These are phyloP conservation scores for Tricholauxania praeusta DNA, from an alignment of 2,888 invertebrate species.

Conservation along the genomic window DNA sequence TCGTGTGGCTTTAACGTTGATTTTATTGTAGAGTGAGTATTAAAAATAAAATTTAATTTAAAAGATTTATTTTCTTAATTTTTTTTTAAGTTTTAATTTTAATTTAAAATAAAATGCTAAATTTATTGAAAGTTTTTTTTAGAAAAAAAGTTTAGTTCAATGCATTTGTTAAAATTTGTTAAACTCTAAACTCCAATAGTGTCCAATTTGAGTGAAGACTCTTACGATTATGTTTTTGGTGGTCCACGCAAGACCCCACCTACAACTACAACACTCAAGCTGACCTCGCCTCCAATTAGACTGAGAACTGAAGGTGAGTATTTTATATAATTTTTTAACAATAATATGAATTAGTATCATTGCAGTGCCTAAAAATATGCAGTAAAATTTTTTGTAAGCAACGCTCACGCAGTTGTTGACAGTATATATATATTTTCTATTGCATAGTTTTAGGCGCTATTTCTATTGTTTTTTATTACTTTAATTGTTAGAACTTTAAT, in stretches of 20 bases:
- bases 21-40: constrained; percentile 64
- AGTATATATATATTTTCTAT: no score
- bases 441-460: no score
- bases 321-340: neutral
- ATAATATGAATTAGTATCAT: no score
- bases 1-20: constrained; percentile 62
- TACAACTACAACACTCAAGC: constrained; percentile 68
- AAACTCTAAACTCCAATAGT: constrained; percentile 55
- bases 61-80: constrained; percentile 33
- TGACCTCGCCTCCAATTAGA: constrained; percentile 69
- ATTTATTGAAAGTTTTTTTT: constrained; percentile 18
- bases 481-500: no score
- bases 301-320: constrained; percentile 68
- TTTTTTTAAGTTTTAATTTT: constrained; percentile 26
- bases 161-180: constrained; percentile 34
- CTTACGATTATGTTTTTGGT: constrained; percentile 70
- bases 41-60: constrained; percentile 37
- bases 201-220: constrained; percentile 70
- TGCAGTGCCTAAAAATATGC: neutral
- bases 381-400: neutral
- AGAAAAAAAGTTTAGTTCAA: constrained; percentile 21
- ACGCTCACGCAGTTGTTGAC: no score
- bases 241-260: constrained; percentile 69
- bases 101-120: neutral
- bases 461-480: no score